Percentiles rank a stretch among this genome's conserved stretches.
Evolutionary conservation across 2,888 invertebrate species (phyloP).

Genomic region (Trichopoda pennipes): DNA sequence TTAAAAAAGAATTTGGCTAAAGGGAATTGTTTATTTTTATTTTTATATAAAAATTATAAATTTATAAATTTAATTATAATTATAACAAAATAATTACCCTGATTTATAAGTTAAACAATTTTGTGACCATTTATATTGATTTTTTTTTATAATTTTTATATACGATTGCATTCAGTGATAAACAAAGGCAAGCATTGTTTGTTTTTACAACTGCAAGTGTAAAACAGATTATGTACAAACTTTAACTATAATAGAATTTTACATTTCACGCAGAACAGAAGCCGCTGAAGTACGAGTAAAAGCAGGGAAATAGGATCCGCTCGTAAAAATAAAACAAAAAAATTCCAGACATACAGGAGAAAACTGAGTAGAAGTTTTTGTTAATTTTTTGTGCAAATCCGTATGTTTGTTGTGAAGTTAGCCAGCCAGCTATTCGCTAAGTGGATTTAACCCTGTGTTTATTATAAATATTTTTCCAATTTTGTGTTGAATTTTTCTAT

Average conservation of each 20-base stretch:
- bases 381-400: neutral
- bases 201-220: constrained; percentile 43
- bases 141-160: constrained; percentile 39
- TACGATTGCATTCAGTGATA: constrained; percentile 53
- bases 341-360: constrained; percentile 27
- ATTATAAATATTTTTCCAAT: constrained; percentile 36
- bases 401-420: constrained; percentile 30
- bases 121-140: constrained; percentile 51
- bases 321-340: constrained; percentile 31
- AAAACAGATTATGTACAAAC: constrained; percentile 12
- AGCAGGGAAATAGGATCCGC: constrained; percentile 16
- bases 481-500: constrained; percentile 42
- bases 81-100: constrained; percentile 14
- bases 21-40: too few species aligned
- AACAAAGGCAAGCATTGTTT: constrained; percentile 67
- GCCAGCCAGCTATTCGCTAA: constrained; percentile 55
- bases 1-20: too few species aligned
- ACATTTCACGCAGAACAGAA: constrained; percentile 10
- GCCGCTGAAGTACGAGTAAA: neutral
- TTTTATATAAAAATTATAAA: too few species aligned
- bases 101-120: constrained; percentile 50
- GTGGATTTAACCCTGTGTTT: constrained; percentile 65
- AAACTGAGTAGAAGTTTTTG: neutral
- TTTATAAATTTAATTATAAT: neutral
- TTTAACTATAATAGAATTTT: constrained; percentile 32